Conservation (phyloP, 2,888 invertebrate species). For the Arctia plantaginis region DNA sequence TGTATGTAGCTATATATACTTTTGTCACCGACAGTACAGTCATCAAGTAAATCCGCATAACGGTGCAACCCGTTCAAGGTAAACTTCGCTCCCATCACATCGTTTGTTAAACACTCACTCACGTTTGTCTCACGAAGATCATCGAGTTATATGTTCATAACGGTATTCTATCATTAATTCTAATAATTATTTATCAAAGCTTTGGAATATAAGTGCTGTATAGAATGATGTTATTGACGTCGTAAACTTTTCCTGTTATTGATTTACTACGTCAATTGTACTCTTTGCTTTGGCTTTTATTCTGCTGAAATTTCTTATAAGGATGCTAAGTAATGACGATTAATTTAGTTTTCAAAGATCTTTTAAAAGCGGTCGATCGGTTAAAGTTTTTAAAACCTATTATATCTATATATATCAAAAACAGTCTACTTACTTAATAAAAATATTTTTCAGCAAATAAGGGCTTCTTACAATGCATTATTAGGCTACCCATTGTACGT, state of each 20-base stretch:
- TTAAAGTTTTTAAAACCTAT: too few species aligned
- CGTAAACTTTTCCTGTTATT: neutral
- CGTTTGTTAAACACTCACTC: conserved; percentile 46
- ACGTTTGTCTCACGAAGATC: conserved; percentile 30
- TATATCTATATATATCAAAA: too few species aligned
- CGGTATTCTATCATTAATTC: conserved; percentile 16
- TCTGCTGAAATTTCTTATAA: too few species aligned
- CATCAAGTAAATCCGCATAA: conserved; percentile 39
- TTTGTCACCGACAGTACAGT: conserved; percentile 15
- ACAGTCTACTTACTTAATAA: too few species aligned
- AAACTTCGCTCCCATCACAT: conserved; percentile 25
- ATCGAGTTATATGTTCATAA: conserved; percentile 30
- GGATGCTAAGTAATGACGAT: too few species aligned
- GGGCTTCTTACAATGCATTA: too few species aligned
- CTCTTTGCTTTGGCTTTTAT: too few species aligned
- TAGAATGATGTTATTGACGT: conserved; percentile 4
- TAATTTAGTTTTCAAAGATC: too few species aligned
- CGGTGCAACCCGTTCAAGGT: conserved; percentile 44
- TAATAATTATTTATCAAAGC: conserved; percentile 13
- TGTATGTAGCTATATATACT: neutral
- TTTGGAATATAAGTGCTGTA: neutral
- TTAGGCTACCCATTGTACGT: too few species aligned
- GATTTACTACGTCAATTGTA: neutral
- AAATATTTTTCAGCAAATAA: too few species aligned
- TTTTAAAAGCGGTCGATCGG: too few species aligned